Evolutionary conservation across 1,140 invertebrate species (phyloP), one percentile per base, ranked within the genome.

Genomic region (Drosophila prosaltans): DNA sequence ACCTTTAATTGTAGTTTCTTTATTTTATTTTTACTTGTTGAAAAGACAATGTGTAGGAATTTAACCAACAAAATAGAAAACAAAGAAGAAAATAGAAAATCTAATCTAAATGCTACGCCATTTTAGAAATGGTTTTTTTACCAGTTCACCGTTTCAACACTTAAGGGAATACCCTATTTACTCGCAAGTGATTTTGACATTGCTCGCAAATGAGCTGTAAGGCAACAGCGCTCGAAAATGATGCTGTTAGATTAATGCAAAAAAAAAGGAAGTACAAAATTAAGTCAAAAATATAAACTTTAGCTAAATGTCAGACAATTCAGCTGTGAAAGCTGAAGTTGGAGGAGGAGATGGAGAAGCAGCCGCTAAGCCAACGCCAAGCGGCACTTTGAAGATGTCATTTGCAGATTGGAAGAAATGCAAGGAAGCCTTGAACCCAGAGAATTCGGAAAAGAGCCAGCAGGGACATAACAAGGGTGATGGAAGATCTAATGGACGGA

Each of bases 321-420:
- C 26, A 16, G 24, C 32, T 32, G 43, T 64, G 3, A 55, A 67
- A 2, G 28, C 24, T 28, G 10, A 7, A 10, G 51, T 1, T 32
- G 57, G 6, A 26, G 48, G 43, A 1, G 63, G 62, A 16, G 26
- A 24, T 2, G 28, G 3, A 4, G 55, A 65, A 7, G 75, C 70
- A 24, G 65, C 67, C 4, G 6, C 8, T 8, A 21, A 2, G 2
- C 1, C 65, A 0, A 77, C 72, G 1, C 72, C 83, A 6, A 28
- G 39, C 11, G 26, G 26, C 10, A 21, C 60, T 10, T 41, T 85
- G 32, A 54, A 73, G 62, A 90, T 90, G 77, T 90, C 86, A 0
- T 90, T 90, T 51, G 80, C 77, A 7, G 86, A 90, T 65, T 90
- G 86, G 86, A 90, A 90, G 21, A 90, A 90, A 48, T 74, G 69